Evolutionary conservation across 2,797 vertebrate species (phyloP).

Genomic region (Knipowitschia caucasica): DNA sequence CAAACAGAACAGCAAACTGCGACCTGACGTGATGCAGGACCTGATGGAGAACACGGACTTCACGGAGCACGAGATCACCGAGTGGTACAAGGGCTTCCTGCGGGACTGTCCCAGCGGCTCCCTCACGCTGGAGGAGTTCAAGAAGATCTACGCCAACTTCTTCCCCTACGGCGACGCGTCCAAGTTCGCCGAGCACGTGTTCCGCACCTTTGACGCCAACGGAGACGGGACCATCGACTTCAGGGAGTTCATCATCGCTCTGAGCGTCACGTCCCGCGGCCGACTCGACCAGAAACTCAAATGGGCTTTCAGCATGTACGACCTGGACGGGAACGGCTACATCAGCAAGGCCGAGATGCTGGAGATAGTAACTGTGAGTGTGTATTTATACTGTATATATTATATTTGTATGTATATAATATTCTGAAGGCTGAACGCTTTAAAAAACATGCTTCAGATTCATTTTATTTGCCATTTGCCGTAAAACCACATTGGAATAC

Average conservation of each 20-base stretch:
- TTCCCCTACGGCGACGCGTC: slow-evolving; percentile 98
- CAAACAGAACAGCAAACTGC: slow-evolving; percentile 99
- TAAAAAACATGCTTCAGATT: too few relatives aligned
- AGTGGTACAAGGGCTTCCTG: slow-evolving; percentile 99
- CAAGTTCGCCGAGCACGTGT: slow-evolving; percentile 97
- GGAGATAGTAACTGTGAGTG: slow-evolving; percentile 94
- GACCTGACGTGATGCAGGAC: slow-evolving; percentile 98
- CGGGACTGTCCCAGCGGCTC: slow-evolving; percentile 97
- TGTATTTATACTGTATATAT: not conserved
- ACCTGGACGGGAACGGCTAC: slow-evolving; percentile 93
- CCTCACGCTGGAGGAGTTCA: slow-evolving; percentile 97
- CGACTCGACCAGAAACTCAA: slow-evolving; percentile 98
- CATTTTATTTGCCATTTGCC: too few relatives aligned
- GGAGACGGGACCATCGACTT: slow-evolving; percentile 97
- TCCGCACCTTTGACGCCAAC: slow-evolving; percentile 96
- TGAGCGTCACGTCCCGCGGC: slow-evolving; percentile 94
- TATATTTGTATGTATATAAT: too few relatives aligned
- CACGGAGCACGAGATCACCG: slow-evolving; percentile 95
- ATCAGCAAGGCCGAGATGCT: slow-evolving; percentile 99
- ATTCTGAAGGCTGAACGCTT: too few relatives aligned
- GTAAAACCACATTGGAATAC: too few relatives aligned
- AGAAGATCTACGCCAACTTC: slow-evolving; percentile 99
- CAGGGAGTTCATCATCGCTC: slow-evolving; percentile 98
- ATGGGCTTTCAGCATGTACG: slow-evolving; percentile 98
- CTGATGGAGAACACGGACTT: slow-evolving; percentile 98